Evolutionary conservation across 2,888 invertebrate species (phyloP).

Genomic region (Lacanobia wlatinum): DNA sequence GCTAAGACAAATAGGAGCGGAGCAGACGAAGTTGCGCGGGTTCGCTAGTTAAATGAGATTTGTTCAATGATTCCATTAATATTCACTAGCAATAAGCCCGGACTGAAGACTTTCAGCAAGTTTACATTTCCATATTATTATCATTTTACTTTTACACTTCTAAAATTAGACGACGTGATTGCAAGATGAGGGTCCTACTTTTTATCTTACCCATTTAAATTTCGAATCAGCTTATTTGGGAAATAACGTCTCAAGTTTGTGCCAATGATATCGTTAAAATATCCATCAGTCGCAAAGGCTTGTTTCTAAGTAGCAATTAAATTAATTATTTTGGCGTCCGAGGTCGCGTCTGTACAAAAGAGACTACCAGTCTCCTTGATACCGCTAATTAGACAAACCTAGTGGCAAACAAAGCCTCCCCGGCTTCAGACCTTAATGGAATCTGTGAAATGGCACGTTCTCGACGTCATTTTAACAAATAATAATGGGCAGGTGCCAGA

Average conservation of each 20-base stretch:
- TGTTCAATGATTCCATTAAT: conserved; percentile 11
- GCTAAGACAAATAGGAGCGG: no score
- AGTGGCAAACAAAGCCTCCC: conserved; percentile 73
- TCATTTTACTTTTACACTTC: conserved; percentile 29
- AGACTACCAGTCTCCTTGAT: conserved; percentile 69
- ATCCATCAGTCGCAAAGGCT: conserved; percentile 58
- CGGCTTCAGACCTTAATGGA: conserved; percentile 67
- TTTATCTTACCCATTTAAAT: conserved; percentile 52
- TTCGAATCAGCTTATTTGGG: conserved; percentile 35
- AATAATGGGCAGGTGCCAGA: conserved; percentile 65
- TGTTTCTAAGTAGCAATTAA: conserved; percentile 69
- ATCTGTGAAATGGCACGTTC: conserved; percentile 70
- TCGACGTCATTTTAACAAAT: conserved; percentile 62
- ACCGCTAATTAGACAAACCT: conserved; percentile 80
- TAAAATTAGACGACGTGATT: conserved; percentile 28
- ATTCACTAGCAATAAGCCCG: conserved; percentile 21
- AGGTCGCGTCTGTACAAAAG: conserved; percentile 64
- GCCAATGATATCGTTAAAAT: conserved; percentile 57
- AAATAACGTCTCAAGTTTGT: conserved; percentile 37
- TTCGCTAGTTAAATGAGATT: no score
- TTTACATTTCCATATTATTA: conserved; percentile 42
- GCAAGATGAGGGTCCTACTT: conserved; percentile 34
- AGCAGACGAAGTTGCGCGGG: no score
- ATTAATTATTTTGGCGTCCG: conserved; percentile 71
- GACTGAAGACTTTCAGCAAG: conserved; percentile 21